Evolutionary conservation across 2,113 vertebrate genomes (phyloP), one percentile per base, ranked within the genome.

Genomic region (Rhadina sibilatrix): DNA sequence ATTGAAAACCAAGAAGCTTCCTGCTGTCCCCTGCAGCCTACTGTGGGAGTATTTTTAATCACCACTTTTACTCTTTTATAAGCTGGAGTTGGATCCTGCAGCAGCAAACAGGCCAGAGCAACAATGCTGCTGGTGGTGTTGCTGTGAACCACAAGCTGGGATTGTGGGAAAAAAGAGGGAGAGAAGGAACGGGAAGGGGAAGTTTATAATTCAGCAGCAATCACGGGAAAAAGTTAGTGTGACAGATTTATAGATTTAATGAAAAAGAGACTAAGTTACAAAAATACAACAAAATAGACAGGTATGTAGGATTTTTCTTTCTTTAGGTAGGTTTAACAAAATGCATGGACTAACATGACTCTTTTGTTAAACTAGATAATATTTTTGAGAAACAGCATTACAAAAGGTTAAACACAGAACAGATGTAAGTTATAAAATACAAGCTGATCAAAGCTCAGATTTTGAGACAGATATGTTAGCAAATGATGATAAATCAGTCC

Each of bases 401-500:
- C 98, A 98, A 98, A 99, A 99, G 99, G 98, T 99, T 99, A 99
- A 99, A 99, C 98, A 97, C 98, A 97, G 98, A 99, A 99, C 99
- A 99, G 99, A 99, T 99, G 99, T 99, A 99, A 99, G 98, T 98
- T 99, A 99, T 99, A 99, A 99, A 99, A 98, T 98, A 99, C 98
- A 98, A 99, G 98, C 97, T 99, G 99, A 99, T 99, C 99, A 99
- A 99, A 99, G 99, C 98, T 97, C 89, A 97, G 98, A 98, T 98
- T 98, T 98, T 98, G 98, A 99, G 99, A 99, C 98, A 99, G 98
- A 99, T 99, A 99, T 97, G 97, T 98, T 98, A 98, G 98, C 99
- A 99, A 99, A 99, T 99, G 99, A 99, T 99, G 99, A 99, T 99
- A 98, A 99, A 99, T 99, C 98, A 97, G 98, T 99, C 99, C 99